Evolutionary conservation across 2,888 invertebrate species (phyloP).

Genomic region (Drosophila pullipes): DNA sequence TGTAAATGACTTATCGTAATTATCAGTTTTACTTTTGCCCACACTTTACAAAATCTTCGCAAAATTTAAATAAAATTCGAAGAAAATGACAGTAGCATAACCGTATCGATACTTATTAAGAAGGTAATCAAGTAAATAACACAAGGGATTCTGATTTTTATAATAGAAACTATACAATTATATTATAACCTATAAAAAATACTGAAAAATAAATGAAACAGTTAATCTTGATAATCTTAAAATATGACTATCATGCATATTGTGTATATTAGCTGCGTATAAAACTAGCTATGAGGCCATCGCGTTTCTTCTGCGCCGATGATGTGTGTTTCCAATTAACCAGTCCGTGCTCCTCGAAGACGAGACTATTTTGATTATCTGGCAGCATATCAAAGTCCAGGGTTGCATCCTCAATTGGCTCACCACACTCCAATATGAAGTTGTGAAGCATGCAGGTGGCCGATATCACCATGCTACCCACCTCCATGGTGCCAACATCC

Average conservation of each 20-base stretch:
- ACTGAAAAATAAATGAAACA: not conserved
- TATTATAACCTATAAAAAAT: not conserved
- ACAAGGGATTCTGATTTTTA: not conserved
- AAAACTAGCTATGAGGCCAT: constrained; percentile 38
- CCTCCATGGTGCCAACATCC: constrained; percentile 41
- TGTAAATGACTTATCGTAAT: too few species aligned
- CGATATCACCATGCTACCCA: constrained; percentile 39
- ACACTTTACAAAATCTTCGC: not conserved
- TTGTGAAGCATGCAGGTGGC: constrained; percentile 62
- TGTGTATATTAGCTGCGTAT: constrained; percentile 10
- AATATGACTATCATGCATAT: not conserved
- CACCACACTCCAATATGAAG: constrained; percentile 50
- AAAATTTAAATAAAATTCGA: not conserved
- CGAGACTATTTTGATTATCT: constrained; percentile 14
- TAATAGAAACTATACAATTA: not conserved
- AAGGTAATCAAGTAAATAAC: not conserved
- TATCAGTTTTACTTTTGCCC: not conserved
- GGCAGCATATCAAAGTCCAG: constrained; percentile 44
- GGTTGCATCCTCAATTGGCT: constrained; percentile 40
- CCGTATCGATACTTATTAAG: not conserved
- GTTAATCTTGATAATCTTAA: not conserved
- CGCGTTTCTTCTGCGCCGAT: constrained; percentile 53
- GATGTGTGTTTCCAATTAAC: constrained; percentile 39
- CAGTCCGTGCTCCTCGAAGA: constrained; percentile 41
- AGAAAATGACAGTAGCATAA: not conserved